Evolutionary conservation across 2,113 vertebrate species (phyloP).

Genomic region (Platichthys stellatus): DNA sequence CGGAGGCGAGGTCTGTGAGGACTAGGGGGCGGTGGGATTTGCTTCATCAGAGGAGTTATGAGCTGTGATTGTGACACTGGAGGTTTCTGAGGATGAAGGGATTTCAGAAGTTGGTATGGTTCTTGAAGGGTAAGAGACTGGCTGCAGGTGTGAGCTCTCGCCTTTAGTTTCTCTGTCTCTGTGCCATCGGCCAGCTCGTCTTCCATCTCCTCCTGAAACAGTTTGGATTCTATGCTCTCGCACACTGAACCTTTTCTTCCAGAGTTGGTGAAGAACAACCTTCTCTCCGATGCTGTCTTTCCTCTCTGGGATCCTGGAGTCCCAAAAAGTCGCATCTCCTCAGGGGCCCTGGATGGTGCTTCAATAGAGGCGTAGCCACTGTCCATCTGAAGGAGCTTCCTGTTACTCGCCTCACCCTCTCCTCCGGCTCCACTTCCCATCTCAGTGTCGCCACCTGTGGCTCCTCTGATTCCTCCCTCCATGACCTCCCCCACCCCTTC

Average conservation of each 20-base stretch:
- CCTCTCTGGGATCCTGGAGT: constrained; percentile 76
- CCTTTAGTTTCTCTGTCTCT: constrained; percentile 53
- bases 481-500: constrained; percentile 63
- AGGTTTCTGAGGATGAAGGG: constrained; percentile 57
- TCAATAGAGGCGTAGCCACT: constrained; percentile 97
- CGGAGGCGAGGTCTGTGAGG: constrained; percentile 74
- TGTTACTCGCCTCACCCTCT: constrained; percentile 84
- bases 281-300: constrained; percentile 89
- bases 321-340: constrained; percentile 85
- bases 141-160: constrained; percentile 20
- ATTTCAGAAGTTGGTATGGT: constrained; percentile 49
- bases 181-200: constrained; percentile 71
- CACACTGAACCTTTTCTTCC: constrained; percentile 90
- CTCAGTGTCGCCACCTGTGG: constrained; percentile 50
- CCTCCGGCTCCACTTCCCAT: constrained; percentile 65
- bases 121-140: constrained; percentile 51
- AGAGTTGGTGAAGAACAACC: constrained; percentile 89
- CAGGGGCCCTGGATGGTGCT: constrained; percentile 86
- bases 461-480: constrained; percentile 44
- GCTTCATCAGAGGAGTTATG: constrained; percentile 50
- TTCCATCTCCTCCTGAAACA: constrained; percentile 83
- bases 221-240: constrained; percentile 86
- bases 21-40: constrained; percentile 44
- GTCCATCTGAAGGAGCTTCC: constrained; percentile 98
- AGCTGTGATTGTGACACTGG: constrained; percentile 48